A percentile compares a stretch with the other conserved stretches of the same genome.
Evolutionary conservation across 2,888 invertebrate genomes (phyloP).

Genomic region (Copidosoma aretas): DNA sequence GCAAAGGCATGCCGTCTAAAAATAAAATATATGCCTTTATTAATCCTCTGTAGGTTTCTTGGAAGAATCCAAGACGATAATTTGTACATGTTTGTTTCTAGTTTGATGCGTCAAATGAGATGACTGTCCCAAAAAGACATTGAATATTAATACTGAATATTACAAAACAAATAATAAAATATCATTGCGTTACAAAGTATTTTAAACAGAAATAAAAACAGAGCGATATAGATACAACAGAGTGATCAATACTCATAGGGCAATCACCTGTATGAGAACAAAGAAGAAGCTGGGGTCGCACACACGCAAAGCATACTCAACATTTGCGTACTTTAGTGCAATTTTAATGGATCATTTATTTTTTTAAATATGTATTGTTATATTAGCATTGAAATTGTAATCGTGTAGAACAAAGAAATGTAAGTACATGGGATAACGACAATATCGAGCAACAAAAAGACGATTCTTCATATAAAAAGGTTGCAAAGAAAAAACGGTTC

Average conservation of each 20-base stretch:
- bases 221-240: neutral
- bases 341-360: neutral
- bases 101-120: neutral
- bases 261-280: neutral
- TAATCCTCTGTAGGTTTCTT: slow-evolving; percentile 11
- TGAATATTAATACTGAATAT: neutral
- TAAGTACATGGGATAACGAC: neutral
- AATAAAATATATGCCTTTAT: neutral
- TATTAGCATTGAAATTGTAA: neutral
- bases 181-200: neutral
- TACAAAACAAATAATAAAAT: neutral
- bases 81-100: neutral
- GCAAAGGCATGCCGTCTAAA: slow-evolving; percentile 93
- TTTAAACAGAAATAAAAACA: neutral
- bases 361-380: neutral
- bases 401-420: neutral
- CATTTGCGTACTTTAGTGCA: neutral
- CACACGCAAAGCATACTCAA: neutral
- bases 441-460: neutral
- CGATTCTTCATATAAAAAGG: neutral
- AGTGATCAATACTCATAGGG: neutral
- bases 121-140: neutral
- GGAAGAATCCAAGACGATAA: neutral
- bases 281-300: neutral
- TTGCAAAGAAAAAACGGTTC: neutral